Evolutionary conservation across 1,140 invertebrate genomes (phyloP).

Genomic region (Mycetomoellerius zeteki): DNA sequence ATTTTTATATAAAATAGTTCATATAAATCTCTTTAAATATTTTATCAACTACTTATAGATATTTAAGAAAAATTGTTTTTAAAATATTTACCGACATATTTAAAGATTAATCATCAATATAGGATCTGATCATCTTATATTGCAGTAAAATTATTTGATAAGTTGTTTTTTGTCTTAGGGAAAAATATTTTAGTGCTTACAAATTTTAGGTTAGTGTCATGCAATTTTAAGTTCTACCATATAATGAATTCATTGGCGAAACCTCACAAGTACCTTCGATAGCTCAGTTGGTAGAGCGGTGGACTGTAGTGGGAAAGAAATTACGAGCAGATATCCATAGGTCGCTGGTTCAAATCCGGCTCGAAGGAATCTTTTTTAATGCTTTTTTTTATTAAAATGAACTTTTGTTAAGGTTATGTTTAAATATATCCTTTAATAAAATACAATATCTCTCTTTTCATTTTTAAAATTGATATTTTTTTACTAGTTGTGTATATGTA

Average conservation of each 20-base stretch:
- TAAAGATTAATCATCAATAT: background rate
- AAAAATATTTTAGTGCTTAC: background rate
- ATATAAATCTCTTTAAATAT: conserved; percentile 1
- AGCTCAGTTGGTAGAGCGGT: conserved; percentile 96
- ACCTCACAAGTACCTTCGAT: conserved; percentile 65
- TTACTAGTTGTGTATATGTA: background rate
- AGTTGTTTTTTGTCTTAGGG: background rate
- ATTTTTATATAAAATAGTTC: background rate
- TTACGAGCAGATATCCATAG: conserved; percentile 78
- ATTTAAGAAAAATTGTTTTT: background rate
- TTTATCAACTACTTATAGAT: background rate
- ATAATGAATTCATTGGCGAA: background rate
- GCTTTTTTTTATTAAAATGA: background rate
- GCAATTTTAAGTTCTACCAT: background rate
- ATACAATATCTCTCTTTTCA: background rate
- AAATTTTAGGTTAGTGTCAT: background rate
- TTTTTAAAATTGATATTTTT: background rate
- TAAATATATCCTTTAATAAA: too few relatives aligned
- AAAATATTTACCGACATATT: background rate
- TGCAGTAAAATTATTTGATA: conserved; percentile 4
- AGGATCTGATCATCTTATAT: background rate
- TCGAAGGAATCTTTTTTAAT: conserved; percentile 83
- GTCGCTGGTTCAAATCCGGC: conserved; percentile 84
- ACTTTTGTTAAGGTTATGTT: background rate
- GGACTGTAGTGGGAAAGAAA: conserved; percentile 91